A percentile compares a stretch with the other conserved stretches of the same genome.
phyloP scores from a whole-genome alignment of 2,888 invertebrate genomes.

The Pasiphila rectangulata region DNA sequence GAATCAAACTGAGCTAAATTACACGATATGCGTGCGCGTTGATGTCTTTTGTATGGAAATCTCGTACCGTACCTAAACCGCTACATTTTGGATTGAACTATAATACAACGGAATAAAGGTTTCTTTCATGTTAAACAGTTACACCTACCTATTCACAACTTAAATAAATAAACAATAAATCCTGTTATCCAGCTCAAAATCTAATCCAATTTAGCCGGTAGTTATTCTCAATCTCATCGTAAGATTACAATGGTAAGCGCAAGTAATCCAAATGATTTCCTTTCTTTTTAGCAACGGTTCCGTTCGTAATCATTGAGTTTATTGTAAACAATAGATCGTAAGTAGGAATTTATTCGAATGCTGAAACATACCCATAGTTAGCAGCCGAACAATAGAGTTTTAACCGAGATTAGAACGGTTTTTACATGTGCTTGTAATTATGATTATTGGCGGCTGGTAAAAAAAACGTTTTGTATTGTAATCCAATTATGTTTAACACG shows the following conservation, averaged over 20 bases:
- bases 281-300: conserved; percentile 22
- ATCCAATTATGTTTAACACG: conserved; percentile 17
- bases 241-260: conserved; percentile 7
- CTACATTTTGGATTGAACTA: no score
- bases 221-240: conserved; percentile 12
- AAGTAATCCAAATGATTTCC: conserved; percentile 11
- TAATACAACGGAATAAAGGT: no score
- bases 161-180: conserved; percentile 7
- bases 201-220: conserved; percentile 10
- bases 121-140: neutral
- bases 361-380: conserved; percentile 28
- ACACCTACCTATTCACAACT: neutral
- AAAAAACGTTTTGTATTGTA: conserved; percentile 12
- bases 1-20: conserved; percentile 2
- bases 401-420: conserved; percentile 15
- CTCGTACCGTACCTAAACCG: no score
- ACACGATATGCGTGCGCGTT: conserved; percentile 12
- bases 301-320: conserved; percentile 19
- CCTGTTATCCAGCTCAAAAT: conserved; percentile 7
- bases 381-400: conserved; percentile 17
- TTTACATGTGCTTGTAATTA: conserved; percentile 19
- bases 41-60: conserved; percentile 16
- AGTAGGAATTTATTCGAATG: conserved; percentile 24
- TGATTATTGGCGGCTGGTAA: conserved; percentile 15
- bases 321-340: conserved; percentile 28